Base-by-base conservation (phyloP, 2,888 invertebrate genomes). In the Cantharis flavilabris region DNA sequence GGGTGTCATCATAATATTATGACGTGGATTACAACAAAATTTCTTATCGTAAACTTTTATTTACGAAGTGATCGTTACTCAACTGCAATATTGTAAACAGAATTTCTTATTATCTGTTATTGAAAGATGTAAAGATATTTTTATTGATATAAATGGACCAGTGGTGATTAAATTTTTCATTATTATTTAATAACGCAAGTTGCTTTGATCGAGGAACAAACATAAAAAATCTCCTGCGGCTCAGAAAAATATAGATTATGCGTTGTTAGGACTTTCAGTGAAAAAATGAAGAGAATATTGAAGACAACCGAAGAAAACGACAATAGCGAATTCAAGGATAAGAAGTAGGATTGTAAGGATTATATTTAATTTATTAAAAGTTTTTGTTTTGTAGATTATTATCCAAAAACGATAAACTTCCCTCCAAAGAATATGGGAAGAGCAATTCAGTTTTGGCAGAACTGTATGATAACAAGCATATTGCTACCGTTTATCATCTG, bases 401-500 rank as follows among this genome's bases (percentile, higher is more conserved):
- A n/a, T 20, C n/a, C 9, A 64, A 49, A 18, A 2, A 9, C 13
- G 65, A 62, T 9, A 49, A 67, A 9, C 28, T 92, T 16, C 91
- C 91, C 18, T 91, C 91, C 69, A 94, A 69, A n/a, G 9, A 69
- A 77, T 97, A 96, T 85, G 85, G 90, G n/a, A 86, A 90, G 5
- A 90, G 96, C 79, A 93, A 95, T 85, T 97, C 97, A 0, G 90
- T 94, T 13, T 89, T 97, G 73, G 96, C 95, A 0, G 94, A 94
- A 78, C 90, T 97, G 20, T 91, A 95, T 82, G 91, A 94, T 85
- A 92, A 93, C 71, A 91, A 92, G 71, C 96, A 97, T 88, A 93
- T 97, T 83, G 91, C 92, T 83, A 94, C 96, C 3, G 93, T 97
- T 81, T 96, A 96, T 87, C 94, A 97, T 86, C 93, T 97, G 81